phyloP scores from a whole-genome alignment of 2,888 invertebrate genomes.

The Drosophila atripex region DNA sequence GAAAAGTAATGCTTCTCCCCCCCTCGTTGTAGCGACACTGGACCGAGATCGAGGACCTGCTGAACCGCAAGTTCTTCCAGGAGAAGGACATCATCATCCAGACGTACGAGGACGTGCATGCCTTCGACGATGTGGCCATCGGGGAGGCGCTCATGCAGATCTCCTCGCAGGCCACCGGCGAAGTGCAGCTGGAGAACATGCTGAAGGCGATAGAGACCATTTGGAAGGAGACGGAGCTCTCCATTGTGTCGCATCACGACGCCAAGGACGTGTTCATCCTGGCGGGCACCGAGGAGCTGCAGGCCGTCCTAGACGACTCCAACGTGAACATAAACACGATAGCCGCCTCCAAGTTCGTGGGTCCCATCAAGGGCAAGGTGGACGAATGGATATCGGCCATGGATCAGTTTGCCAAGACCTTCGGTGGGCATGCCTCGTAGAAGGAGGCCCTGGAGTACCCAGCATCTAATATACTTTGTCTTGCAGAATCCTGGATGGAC shows the following conservation, averaged over 20 bases:
- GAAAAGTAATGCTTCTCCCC: background rate
- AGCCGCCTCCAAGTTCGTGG: constrained; percentile 93
- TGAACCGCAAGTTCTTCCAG: constrained; percentile 89
- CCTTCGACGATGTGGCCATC: constrained; percentile 86
- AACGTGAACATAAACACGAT: constrained; percentile 94
- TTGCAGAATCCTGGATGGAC: constrained; percentile 92
- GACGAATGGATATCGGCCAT: constrained; percentile 91
- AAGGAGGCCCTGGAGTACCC: background rate
- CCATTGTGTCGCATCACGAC: constrained; percentile 91
- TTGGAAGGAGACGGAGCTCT: constrained; percentile 92
- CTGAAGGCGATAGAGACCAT: constrained; percentile 93
- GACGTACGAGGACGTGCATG: constrained; percentile 89
- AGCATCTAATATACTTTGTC: background rate
- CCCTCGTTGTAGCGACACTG: constrained; percentile 87
- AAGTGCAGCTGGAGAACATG: constrained; percentile 91
- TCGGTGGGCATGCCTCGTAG: constrained; percentile 85
- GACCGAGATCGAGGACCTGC: constrained; percentile 90
- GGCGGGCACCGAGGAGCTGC: constrained; percentile 93
- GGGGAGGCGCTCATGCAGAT: constrained; percentile 92
- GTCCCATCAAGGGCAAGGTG: constrained; percentile 91
- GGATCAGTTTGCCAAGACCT: constrained; percentile 91
- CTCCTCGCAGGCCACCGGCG: constrained; percentile 94
- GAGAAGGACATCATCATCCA: constrained; percentile 88
- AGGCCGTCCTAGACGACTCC: constrained; percentile 92
- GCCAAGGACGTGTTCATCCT: constrained; percentile 92